Evolutionary conservation across 1,140 invertebrate genomes (phyloP), one percentile per base, ranked within the genome.

Genomic region (Uloborus diversus): DNA sequence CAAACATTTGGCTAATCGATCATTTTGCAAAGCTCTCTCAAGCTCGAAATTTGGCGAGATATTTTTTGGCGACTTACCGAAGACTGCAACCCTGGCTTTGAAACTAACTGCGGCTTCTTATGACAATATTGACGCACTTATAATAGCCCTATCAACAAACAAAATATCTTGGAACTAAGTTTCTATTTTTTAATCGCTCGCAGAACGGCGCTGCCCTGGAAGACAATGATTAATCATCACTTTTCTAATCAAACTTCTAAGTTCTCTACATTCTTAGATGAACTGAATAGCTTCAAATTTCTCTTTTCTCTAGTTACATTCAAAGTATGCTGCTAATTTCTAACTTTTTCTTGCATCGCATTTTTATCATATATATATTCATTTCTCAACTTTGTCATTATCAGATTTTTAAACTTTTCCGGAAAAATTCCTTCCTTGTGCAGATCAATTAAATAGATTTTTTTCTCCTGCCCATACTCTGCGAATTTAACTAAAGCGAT

Each of bases 391-490:
- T 70, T 70, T 42, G 37, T 30, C 68, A 57, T 70, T 57, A 59
- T 70, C 68, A 56, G 51, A 70, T 70, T 70, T 51, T 49, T 56
- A 70, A 70, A 56, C 25, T 35, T 68, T 51, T 49, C 42, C 33
- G 11, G 42, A 47, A 49, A 49, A 49, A 68, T 49, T 68, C 27
- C 32, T 25, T 30, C 25, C 14, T 20, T 37, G 47, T 42, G 57
- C 66, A 56, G 51, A 70, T 70, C 66, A 70, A 70, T 70, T 70
- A 70, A 70, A 70, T 23, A 32, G 49, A 70, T 37, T 70, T 70
- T 73, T 73, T 73, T 27, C 57, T 17, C 33, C 51, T 56, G 7
- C 9, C 25, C 51, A 2, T 25, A 20, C 28, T 49, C 49, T 47
- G 25, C 57, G 28, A 73, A 73, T 59, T 73, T 73, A 70, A 70